Evolutionary conservation across 53 echinoderm and acorn worm species (phyloP), one percentile per base, ranked within the genome.

Genomic region (Zoroaster sp.): DNA sequence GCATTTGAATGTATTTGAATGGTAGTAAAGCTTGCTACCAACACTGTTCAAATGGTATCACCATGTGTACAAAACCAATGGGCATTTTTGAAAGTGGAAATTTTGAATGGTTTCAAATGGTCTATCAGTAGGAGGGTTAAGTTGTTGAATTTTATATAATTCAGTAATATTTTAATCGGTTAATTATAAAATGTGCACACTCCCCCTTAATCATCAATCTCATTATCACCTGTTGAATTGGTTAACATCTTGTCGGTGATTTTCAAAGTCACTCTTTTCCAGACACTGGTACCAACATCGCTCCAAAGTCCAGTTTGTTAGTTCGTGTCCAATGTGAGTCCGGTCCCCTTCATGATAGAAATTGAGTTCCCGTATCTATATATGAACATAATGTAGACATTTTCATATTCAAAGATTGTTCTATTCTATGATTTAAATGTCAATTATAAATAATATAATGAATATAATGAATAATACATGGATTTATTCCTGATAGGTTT

Each of bases 211-310:
- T 5, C 66, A 13, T 65, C 5, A 4, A 12, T 5, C 10, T 4
- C 5, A 5, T 65, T 15, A 18, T 44, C 12, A 83, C 80, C 80
- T 89, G 93, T 97, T 97, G 74, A 92, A 97, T n/a, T 87, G 44
- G 59, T 97, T 91, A 28, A 97, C 91, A 52, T 92, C 89, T 32
- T 73, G 81, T 53, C 88, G 91, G 34, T 94, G 83, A 14, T 71
- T 78, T 2, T 54, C 53, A 83, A 86, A 94, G 73, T 90, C 68
- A 73, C 95, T 95, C 74, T 89, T 91, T 41, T 70, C 39, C 0
- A 97, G 80, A 54, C 98, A 97, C 59, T 97, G 77, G 4, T 92
- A 87, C 98, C 95, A 97, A 87, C 98, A 97, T 4, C 93, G 77
- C 18, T 37, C 39, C 11, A 94, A 45, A 1, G 82, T 94, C 47